Evolutionary conservation across 2,888 invertebrate species (phyloP).

Genomic region (Aleiodes alternator): DNA sequence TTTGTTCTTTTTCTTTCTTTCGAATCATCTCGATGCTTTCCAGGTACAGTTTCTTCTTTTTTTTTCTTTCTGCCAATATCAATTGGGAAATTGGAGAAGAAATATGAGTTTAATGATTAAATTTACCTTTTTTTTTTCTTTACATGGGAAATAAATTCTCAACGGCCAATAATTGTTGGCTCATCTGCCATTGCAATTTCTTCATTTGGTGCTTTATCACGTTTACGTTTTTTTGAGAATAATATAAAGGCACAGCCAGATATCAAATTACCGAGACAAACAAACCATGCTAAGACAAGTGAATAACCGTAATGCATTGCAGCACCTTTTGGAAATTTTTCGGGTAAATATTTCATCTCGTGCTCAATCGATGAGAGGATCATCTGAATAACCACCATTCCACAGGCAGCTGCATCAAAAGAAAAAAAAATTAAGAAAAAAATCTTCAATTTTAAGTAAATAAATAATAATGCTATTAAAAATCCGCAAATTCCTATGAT

Average conservation of each 20-base stretch:
- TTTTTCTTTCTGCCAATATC: slow-evolving; percentile 15
- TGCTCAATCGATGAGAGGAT: slow-evolving; percentile 85
- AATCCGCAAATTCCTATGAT: no score
- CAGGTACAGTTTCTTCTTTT: slow-evolving; percentile 38
- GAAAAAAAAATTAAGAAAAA: background rate
- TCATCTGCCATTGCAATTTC: slow-evolving; percentile 91
- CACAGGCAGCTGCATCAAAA: slow-evolving; percentile 80
- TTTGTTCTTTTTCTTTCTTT: slow-evolving; percentile 43
- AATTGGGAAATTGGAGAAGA: slow-evolving; percentile 30
- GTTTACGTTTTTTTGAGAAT: slow-evolving; percentile 90
- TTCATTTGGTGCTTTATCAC: slow-evolving; percentile 87
- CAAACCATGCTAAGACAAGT: slow-evolving; percentile 86
- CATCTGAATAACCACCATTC: slow-evolving; percentile 89
- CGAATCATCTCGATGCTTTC: slow-evolving; percentile 6
- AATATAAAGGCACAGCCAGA: slow-evolving; percentile 86
- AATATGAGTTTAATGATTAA: slow-evolving; percentile 12
- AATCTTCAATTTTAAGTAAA: no score
- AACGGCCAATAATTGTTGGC: slow-evolving; percentile 83
- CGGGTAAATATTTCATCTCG: slow-evolving; percentile 81
- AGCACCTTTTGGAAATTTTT: slow-evolving; percentile 82
- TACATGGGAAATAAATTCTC: slow-evolving; percentile 40
- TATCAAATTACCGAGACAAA: slow-evolving; percentile 82
- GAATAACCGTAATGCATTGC: slow-evolving; percentile 84
- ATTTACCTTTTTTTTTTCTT: background rate
- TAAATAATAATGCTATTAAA: no score